phyloP scores from a whole-genome alignment of 1,140 invertebrate genomes.

The Latrodectus geometricus region DNA sequence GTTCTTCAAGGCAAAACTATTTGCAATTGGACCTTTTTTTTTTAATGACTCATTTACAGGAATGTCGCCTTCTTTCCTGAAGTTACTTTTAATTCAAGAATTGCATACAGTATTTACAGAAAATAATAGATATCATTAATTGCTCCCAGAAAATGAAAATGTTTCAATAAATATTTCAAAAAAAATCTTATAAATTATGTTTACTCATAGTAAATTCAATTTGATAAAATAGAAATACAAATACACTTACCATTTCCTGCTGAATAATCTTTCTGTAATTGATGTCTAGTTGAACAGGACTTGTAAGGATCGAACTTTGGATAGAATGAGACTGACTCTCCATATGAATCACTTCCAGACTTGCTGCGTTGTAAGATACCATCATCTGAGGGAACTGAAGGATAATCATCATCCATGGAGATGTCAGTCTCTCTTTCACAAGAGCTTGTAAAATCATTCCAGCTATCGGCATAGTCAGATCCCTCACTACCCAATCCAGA shows the following conservation, averaged over 20 bases:
- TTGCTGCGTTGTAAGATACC: conserved; percentile 20
- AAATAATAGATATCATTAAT: too few relatives aligned
- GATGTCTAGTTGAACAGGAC: not conserved
- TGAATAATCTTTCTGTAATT: conserved; percentile 65
- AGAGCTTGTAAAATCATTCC: conserved; percentile 67
- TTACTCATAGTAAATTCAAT: not conserved
- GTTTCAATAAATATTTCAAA: too few relatives aligned
- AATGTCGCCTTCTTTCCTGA: too few relatives aligned
- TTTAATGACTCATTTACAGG: too few relatives aligned
- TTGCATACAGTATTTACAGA: too few relatives aligned
- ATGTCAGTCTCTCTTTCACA: conserved; percentile 66
- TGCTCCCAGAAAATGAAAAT: too few relatives aligned
- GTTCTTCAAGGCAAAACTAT: too few relatives aligned
- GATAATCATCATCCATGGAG: conserved; percentile 49
- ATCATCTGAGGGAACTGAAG: conserved; percentile 33
- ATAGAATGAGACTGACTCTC: conserved; percentile 41
- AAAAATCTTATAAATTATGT: too few relatives aligned
- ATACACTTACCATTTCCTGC: too few relatives aligned
- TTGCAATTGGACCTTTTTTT: too few relatives aligned
- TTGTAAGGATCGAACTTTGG: conserved; percentile 47
- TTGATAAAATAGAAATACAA: not conserved
- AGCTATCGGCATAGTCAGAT: conserved; percentile 65
- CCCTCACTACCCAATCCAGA: conserved; percentile 68
- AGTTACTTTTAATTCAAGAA: too few relatives aligned
- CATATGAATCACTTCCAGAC: conserved; percentile 26